Evolutionary conservation across 2,113 vertebrate genomes (phyloP), one percentile per base, ranked within the genome.

Genomic region (Baryphthengus martii): DNA sequence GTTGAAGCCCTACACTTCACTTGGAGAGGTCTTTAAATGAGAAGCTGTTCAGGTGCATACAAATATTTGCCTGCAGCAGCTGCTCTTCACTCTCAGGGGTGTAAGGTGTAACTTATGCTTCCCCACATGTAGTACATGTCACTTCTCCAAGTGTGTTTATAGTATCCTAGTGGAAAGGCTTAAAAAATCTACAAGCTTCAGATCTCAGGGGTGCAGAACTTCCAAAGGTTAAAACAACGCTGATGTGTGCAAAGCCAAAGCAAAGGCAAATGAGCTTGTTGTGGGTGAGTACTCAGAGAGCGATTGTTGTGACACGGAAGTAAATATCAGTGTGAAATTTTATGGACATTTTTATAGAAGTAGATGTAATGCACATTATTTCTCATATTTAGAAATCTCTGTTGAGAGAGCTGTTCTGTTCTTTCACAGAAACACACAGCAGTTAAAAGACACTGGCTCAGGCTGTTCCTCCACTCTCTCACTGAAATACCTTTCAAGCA

Each of bases 21-120:
- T 95, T 96, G 84, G 71, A 96, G 96, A 85, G 81, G 81, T 78
- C 66, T 77, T 95, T 95, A 89, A 95, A 89, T 45, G 79, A 88
- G 80, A 91, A 70, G 61, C 50, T 74, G 55, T 61, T 93, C 90
- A 96, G 88, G 73, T 94, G 78, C 90, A 84, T 77, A 81, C 81
- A 88, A 97, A 96, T 93, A 93, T 96, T 96, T 96, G 79, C 88
- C 65, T 92, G 40, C 59, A 90, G 63, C 90, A 95, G 63, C 79
- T 86, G 90, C 72, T 95, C 39, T 74, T 88, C 79, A 18, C 42
- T 95, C 92, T 92, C 82, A 59, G 70, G 82, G 68, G 75, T 77
- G n/a, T n/a, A 88, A 66, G 24, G 2, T 63, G 65, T 86, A 83
- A 84, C 85, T 93, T 90, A 39, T n/a, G 39, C 75, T 88, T 90